Evolutionary conservation across 2,888 invertebrate genomes (phyloP).

Genomic region (Agrochola lota): DNA sequence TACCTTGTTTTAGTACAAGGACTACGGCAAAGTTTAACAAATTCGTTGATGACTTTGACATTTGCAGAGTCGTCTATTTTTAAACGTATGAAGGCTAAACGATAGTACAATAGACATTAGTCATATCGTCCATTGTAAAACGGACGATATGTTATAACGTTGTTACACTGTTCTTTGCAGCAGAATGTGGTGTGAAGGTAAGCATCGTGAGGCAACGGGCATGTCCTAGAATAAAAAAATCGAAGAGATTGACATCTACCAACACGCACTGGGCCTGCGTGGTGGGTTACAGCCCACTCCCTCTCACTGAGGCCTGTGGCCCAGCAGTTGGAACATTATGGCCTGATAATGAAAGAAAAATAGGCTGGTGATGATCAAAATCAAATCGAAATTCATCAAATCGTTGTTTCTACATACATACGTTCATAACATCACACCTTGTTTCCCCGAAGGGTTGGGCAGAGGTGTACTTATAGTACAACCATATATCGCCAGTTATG

Average conservation of each 20-base stretch:
- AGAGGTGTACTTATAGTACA: too few species aligned
- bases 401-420: neutral
- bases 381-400: neutral
- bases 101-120: neutral
- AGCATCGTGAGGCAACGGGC: too few species aligned
- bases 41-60: conserved; percentile 40
- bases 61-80: conserved; percentile 23
- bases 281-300: too few species aligned
- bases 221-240: too few species aligned
- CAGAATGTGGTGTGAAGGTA: neutral
- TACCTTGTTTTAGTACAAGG: conserved; percentile 74
- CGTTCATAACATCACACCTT: too few species aligned
- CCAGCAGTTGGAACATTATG: too few species aligned
- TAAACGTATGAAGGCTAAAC: neutral
- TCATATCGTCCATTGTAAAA: neutral
- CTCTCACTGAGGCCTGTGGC: too few species aligned
- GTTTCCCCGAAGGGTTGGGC: too few species aligned
- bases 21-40: conserved; percentile 58
- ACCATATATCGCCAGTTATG: too few species aligned
- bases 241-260: too few species aligned
- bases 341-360: neutral
- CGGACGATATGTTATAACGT: neutral
- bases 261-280: too few species aligned
- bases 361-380: neutral
- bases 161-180: neutral